Percentiles rank a stretch among this genome's conserved stretches.
Conservation (phyloP, 2,888 invertebrate genomes). For the Buathra laborator region DNA sequence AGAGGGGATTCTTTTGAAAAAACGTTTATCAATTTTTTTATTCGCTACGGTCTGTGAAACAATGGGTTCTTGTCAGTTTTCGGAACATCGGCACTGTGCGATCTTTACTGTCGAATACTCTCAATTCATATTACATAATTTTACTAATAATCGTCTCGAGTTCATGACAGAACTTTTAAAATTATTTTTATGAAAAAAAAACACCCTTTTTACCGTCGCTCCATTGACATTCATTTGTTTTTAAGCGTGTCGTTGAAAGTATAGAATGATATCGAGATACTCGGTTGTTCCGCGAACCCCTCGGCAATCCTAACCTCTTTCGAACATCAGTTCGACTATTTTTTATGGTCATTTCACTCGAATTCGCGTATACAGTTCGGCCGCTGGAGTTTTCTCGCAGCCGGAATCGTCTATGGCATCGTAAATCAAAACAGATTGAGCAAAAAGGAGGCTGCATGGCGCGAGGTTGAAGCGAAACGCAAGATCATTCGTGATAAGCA, state of each 20-base stretch:
- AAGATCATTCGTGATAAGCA: slow-evolving; percentile 90
- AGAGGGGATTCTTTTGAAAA: background rate
- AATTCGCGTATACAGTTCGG: slow-evolving; percentile 87
- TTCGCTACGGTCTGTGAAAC: background rate
- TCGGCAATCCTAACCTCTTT: background rate
- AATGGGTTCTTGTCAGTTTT: slow-evolving; percentile 29
- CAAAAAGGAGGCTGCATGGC: slow-evolving; percentile 88
- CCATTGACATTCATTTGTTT: background rate
- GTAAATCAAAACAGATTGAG: slow-evolving; percentile 90
- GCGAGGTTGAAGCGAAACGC: slow-evolving; percentile 90
- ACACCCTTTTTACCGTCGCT: background rate
- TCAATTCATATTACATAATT: slow-evolving; percentile 70
- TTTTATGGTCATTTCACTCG: slow-evolving; percentile 22
- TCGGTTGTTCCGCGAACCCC: background rate
- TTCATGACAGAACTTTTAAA: background rate
- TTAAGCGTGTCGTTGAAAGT: background rate
- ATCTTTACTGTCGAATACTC: slow-evolving; percentile 22
- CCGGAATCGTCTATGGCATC: slow-evolving; percentile 92
- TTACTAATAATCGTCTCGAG: slow-evolving; percentile 24
- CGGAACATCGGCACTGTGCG: slow-evolving; percentile 14
- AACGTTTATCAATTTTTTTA: background rate
- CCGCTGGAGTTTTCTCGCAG: slow-evolving; percentile 92
- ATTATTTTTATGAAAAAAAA: background rate
- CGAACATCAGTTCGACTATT: background rate
- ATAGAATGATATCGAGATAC: background rate